These are phyloP conservation scores for Gallinago nigripennis DNA, from an alignment of 2,797 vertebrate species.

Conservation along the genomic window DNA sequence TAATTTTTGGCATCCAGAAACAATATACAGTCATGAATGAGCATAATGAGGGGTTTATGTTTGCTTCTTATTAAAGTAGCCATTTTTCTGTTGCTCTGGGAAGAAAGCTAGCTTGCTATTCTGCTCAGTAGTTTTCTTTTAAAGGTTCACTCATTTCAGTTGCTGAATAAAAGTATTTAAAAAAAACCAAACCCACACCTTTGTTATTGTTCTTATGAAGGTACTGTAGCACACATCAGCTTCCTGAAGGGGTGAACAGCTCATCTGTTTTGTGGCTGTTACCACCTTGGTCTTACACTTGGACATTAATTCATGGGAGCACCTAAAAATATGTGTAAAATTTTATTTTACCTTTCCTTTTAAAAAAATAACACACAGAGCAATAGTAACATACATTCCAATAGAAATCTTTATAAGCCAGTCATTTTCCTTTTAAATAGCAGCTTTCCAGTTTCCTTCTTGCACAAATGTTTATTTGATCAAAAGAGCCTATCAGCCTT, in stretches of 20 bases:
- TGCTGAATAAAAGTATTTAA: not conserved
- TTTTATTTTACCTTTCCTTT: conserved; percentile 13
- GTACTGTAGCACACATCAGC: not conserved
- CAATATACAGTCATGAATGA: not conserved
- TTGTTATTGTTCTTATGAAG: not conserved
- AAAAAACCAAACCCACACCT: not conserved
- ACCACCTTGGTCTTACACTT: not conserved
- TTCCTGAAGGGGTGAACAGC: not conserved
- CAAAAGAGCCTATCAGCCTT: not conserved
- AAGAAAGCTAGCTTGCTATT: not conserved
- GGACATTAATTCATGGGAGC: not conserved
- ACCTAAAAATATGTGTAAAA: not conserved
- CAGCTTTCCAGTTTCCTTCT: not conserved
- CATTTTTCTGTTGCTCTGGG: not conserved
- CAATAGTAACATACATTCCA: not conserved
- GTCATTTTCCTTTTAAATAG: not conserved
- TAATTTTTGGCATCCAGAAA: conserved; percentile 15
- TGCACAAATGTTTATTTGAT: not conserved
- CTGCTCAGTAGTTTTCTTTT: not conserved
- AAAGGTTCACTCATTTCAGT: not conserved
- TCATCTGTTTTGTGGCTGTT: not conserved
- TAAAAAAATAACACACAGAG: not conserved
- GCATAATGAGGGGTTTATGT: not conserved
- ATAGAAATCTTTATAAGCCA: not conserved
- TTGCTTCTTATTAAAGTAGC: not conserved